Evolutionary conservation across 2,113 vertebrate species (phyloP), one percentile per base, ranked within the genome.

Genomic region (Rhabdornis inornatus): DNA sequence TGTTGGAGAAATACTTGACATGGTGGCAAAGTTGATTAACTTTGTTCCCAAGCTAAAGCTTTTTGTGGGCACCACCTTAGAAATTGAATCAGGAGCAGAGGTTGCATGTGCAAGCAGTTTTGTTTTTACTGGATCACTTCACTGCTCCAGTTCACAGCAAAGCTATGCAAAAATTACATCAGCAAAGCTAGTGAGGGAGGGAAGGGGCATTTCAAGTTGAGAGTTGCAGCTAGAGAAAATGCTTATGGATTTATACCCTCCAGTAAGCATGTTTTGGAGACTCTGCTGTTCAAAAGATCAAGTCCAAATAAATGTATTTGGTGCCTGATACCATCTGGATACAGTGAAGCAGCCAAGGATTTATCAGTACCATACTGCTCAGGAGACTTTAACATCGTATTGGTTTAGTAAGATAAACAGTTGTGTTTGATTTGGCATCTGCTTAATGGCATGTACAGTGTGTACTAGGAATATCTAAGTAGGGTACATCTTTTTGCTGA

Each of bases 351-450:
- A 61, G 45, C 59, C 79, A 80, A 65, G 39, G 59, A 69, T 90
- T 90, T 91, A 75, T 70, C 75, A 37, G 25, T 69, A 65, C 87
- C 28, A 2, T 65, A 37, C 71, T 72, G 57, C 66, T 42, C 28
- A 10, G 70, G 63, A 90, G 57, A 71, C 66, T 88, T 85, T 5
- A 85, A 28, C 37, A 39, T 83, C 2, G 0, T 56, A 61, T 25
- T 0, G 6, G 13, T 71, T 93, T 75, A 83, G 45, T 72, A 94
- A 90, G 66, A 65, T 86, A 49, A 92, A 83, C 90, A 50, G 39
- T 13, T 80, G 30, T 90, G 50, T 88, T 93, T 93, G 66, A n/a
- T 68, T 84, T 95, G 78, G 76, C 83, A 83, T 81, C 83, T 78
- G 35, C 65, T 75, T 66, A 83, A 45, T 37, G 59, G 50, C 69